Evolutionary conservation across 2,888 invertebrate species (phyloP), one percentile per base, ranked within the genome.

Genomic region (Drosophila cyrtoloma): DNA sequence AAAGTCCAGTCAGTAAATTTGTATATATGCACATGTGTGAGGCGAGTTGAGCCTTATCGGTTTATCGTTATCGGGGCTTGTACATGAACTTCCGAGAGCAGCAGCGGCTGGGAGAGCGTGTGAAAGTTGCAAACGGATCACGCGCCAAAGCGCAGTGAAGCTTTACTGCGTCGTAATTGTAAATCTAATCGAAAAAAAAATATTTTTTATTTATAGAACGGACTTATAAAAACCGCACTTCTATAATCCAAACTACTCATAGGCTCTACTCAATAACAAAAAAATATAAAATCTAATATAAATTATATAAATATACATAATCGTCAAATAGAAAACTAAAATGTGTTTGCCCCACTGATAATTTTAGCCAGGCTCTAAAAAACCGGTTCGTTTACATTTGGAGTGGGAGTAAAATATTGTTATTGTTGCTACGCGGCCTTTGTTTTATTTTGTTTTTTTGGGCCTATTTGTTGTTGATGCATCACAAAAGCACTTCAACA

Each of bases 11-110:
- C 37, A 60, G 35, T 35, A 53, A n/a, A 56, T 16, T 35, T 19
- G 16, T 56, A n/a, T 32, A 55, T 30, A 19, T 33, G 7, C 42
- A 47, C 22, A 52, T 50, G 35, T 47, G 52, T 62, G 50, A 56
- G 28, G 44, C 50, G 42, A 58, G 30, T 32, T 30, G 39, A 32
- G 50, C 65, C 81, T 77, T 66, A 79, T 72, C 65, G 71, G 37
- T 44, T 71, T 60, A 55, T 60, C 61, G 71, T 61, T 76, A 58
- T 64, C 71, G 63, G 80, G 81, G 67, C 64, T 65, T 64, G 64
- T 33, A 58, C 50, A 62, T 64, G 71, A 58, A 71, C n/a, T 52
- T 37, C 28, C 14, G 63, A 67, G 81, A 64, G 67, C 56, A 39
- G 26, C 12, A 16, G 4, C 30, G 47, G 9, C n/a, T 19, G 30